Conservation (phyloP, 2,113 vertebrate species). For the Picathartes gymnocephalus region DNA sequence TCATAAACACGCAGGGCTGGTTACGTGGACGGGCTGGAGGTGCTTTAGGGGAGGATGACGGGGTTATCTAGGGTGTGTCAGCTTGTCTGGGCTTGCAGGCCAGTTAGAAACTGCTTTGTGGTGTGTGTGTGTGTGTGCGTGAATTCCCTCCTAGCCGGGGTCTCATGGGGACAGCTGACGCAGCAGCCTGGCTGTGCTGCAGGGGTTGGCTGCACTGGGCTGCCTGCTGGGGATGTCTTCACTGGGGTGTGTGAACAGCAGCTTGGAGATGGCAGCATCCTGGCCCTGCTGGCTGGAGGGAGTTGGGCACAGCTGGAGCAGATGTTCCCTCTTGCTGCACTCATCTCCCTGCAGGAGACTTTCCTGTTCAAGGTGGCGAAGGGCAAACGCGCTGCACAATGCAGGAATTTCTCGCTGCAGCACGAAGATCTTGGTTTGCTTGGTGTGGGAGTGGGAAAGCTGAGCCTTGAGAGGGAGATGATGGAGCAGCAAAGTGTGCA, state of each 20-base stretch:
- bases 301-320: not conserved
- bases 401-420: not conserved
- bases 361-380: not conserved
- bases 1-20: not conserved
- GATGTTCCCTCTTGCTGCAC: not conserved
- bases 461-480: not conserved
- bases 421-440: not conserved
- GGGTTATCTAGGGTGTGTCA: constrained; percentile 34
- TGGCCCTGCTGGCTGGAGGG: not conserved
- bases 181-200: not conserved
- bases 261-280: not conserved
- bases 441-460: not conserved
- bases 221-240: rapidly evolving
- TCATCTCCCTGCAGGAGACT: not conserved
- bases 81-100: constrained; percentile 41
- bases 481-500: not conserved
- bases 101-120: not conserved
- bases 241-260: not conserved
- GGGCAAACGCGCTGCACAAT: rapidly evolving
- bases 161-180: not conserved
- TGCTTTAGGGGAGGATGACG: constrained; percentile 6
- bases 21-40: not conserved
- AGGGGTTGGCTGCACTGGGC: not conserved
- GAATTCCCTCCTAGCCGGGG: not conserved
- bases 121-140: not conserved